phyloP scores from a whole-genome alignment of 2,888 invertebrate genomes.

The Psococerastis gibbosa region DNA sequence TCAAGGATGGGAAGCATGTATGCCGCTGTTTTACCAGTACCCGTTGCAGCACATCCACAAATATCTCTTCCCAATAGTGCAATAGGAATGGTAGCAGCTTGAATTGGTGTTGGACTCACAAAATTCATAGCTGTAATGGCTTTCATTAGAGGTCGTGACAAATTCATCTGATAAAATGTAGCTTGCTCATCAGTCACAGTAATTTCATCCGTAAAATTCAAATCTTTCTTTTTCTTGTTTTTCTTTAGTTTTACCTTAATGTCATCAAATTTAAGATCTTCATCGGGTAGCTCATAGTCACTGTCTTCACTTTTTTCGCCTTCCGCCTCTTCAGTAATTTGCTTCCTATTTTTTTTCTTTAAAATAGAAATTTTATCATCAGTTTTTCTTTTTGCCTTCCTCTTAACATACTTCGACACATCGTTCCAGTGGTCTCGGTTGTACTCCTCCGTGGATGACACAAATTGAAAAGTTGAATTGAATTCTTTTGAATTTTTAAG shows the following conservation, averaged over 20 bases:
- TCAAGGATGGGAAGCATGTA: conserved; percentile 97
- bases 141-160: conserved; percentile 83
- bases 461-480: conserved; percentile 64
- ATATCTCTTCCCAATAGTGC: conserved; percentile 85
- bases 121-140: conserved; percentile 77
- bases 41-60: conserved; percentile 97
- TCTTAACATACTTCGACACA: conserved; percentile 55
- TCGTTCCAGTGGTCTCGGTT: conserved; percentile 67
- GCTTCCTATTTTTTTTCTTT: conserved; percentile 29
- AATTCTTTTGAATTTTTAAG: conserved; percentile 53
- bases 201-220: neutral
- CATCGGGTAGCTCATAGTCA: conserved; percentile 50
- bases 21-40: conserved; percentile 95
- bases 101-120: conserved; percentile 91
- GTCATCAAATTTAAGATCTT: conserved; percentile 50
- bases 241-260: conserved; percentile 47
- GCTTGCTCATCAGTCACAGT: conserved; percentile 37
- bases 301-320: conserved; percentile 29
- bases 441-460: conserved; percentile 56
- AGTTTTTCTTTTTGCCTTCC: conserved; percentile 58
- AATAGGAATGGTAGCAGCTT: conserved; percentile 85
- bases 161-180: conserved; percentile 86
- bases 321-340: conserved; percentile 28
- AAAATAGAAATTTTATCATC: conserved; percentile 64
- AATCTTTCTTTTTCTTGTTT: conserved; percentile 24